Evolutionary conservation across 2,797 vertebrate genomes (phyloP), one percentile per base, ranked within the genome.

Genomic region (Diceros bicornis): DNA sequence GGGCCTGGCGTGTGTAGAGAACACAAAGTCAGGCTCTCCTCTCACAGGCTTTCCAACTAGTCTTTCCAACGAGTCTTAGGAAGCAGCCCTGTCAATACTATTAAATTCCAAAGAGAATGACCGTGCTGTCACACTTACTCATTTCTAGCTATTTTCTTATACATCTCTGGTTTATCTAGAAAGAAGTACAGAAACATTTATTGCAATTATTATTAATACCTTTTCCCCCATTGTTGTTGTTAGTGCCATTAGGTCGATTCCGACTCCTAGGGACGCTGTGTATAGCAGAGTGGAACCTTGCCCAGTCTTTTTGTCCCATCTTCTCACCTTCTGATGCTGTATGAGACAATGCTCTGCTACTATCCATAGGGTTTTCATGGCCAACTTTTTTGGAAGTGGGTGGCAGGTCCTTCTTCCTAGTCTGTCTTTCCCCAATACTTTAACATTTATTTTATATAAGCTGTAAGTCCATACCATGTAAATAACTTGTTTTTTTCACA

Each of bases 1-100:
- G 59, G 37, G 52, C 34, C 62, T 68, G 52, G 4, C 1, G 1
- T 6, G 7, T 4, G 0, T 23, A 4, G 3, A 17, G n/a, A 32
- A n/a, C 72, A 18, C 32, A 59, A 44, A 59, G n/a, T 12, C 32
- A 14, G 55, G n/a, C 47, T n/a, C 2, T 47, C 64, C 47, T 72
- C 50, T n/a, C 14, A 18, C 7, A 32, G 41, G 62, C 37, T 64
- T 44, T 61, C 32, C 20, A 74, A 12, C 37, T 25, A 17, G 72
- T 25, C 91, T 84, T 21, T 62, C 37, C 11, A 21, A 10, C 57
- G 23, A 23, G 34, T 41, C n/a, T 79, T 37, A 37, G 44, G 85
- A 64, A 47, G 41, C 8, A 83, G 32, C 10, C 18, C 27, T n/a
- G 59, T 3, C 62, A 37, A 4, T 47, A 16, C 32, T 9, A 12